Evolutionary conservation across 2,888 invertebrate genomes (phyloP), one percentile per base, ranked within the genome.

Genomic region (Eupithecia subumbrata): DNA sequence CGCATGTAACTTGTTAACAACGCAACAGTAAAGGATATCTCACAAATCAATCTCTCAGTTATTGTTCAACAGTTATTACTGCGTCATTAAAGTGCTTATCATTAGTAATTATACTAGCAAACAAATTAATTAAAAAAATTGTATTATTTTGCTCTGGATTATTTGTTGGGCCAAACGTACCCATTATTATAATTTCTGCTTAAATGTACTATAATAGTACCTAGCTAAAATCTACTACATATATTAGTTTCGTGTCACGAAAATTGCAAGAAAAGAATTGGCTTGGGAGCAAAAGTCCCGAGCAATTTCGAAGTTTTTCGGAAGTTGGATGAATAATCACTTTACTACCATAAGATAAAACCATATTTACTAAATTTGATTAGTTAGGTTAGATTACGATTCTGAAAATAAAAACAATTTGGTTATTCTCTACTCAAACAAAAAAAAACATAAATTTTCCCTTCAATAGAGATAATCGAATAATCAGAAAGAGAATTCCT

Each of bases 51-150:
- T 74, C 74, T 71, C 18, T 63, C 5, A 25, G 30, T 73, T 66
- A 69, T 69, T 52, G 40, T 69, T 69, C 18, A 64, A 14, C 8
- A 64, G 64, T 64, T 64, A 34, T 64, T 30, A 64, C 18, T 64
- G 18, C 30, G 34, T 81, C 79, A 64, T 63, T 64, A 64, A 64
- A 34, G 9, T 60, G 60, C 60, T 25, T 25, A 60, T 60, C 60
- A 60, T 25, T 60, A 60, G 60, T 56, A 56, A 56, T 22, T 25
- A 25, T n/a, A 11, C 22, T 22, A 22, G 25, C 4, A 60, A 60
- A 25, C 25, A 25, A 25, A 60, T 60, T 60, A 25, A 60, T 60
- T 25, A 60, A 56, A 56, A 25, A 22, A 56, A 40, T 40, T 56
- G n/a, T 11, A 22, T n/a, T 56, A 5, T 60, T 34, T 64, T 64